Evolutionary conservation across 2,113 vertebrate species (phyloP).

Genomic region (Tupaia chinensis): DNA sequence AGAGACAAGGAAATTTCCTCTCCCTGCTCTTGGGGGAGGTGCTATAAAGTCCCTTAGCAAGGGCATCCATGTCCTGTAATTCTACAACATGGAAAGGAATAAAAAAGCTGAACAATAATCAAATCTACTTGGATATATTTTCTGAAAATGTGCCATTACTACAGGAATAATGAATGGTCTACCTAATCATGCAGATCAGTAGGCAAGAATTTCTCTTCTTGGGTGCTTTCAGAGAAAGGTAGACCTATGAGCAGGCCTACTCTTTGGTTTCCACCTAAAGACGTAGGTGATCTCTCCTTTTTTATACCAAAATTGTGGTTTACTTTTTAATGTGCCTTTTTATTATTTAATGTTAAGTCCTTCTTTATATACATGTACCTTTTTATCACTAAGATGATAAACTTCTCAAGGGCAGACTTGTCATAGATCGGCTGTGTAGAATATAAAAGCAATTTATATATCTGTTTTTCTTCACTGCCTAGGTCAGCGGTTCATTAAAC

Average conservation of each 20-base stretch:
- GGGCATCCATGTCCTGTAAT: neutral
- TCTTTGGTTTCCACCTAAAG: neutral
- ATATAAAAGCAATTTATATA: neutral
- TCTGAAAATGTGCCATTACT: neutral
- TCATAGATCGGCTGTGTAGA: neutral
- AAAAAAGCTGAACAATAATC: neutral
- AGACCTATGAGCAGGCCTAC: neutral
- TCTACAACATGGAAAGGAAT: neutral
- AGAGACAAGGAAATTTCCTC: neutral
- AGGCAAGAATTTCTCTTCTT: neutral
- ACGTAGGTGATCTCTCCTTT: neutral
- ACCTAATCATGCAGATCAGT: neutral
- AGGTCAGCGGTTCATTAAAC: neutral
- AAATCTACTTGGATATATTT: neutral
- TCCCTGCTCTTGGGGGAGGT: neutral
- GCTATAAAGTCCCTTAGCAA: neutral
- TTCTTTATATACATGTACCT: neutral
- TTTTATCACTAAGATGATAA: neutral
- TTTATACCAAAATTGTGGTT: conserved; percentile 29
- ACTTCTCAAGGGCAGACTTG: neutral
- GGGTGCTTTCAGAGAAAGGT: neutral
- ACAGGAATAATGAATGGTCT: neutral
- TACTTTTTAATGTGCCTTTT: conserved; percentile 12
- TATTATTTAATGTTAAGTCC: neutral
- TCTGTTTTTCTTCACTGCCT: neutral